Evolutionary conservation across 2,113 vertebrate species (phyloP).

Genomic region (Eulemur rufifrons): DNA sequence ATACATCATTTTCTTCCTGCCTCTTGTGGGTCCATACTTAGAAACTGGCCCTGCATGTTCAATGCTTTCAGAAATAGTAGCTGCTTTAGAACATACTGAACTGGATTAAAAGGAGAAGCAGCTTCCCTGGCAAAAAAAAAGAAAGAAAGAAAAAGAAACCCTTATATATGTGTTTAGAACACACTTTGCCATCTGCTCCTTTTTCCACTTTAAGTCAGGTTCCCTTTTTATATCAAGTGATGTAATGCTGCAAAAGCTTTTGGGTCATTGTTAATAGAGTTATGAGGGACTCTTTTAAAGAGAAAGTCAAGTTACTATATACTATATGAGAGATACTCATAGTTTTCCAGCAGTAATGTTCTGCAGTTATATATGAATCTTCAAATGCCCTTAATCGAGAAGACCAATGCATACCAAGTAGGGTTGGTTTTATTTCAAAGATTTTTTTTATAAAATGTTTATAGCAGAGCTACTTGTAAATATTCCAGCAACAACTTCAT

Average conservation of each 20-base stretch:
- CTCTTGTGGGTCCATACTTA: conserved; percentile 58
- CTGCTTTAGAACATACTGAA: conserved; percentile 73
- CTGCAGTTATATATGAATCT: not conserved
- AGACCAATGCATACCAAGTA: not conserved
- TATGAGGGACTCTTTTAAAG: not conserved
- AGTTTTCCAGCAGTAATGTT: not conserved
- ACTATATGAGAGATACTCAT: not conserved
- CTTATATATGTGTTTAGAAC: conserved; percentile 33
- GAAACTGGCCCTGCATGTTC: conserved; percentile 68
- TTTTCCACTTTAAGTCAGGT: conserved; percentile 64
- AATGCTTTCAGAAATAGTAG: conserved; percentile 74
- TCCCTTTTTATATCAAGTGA: conserved; percentile 51
- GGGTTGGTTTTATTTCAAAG: not conserved
- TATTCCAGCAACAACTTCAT: not conserved
- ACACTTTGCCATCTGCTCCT: conserved; percentile 68
- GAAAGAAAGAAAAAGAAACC: not conserved
- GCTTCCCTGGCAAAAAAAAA: not conserved
- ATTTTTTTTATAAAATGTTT: not conserved
- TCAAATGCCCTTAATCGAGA: not conserved
- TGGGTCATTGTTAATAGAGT: conserved; percentile 40
- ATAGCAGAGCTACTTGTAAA: not conserved
- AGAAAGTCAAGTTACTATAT: not conserved
- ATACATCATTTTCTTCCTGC: conserved; percentile 58
- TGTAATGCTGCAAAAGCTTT: conserved; percentile 46
- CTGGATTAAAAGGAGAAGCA: conserved; percentile 69